phyloP scores from a whole-genome alignment of 1,140 invertebrate species.

The Caerostris extrusa region DNA sequence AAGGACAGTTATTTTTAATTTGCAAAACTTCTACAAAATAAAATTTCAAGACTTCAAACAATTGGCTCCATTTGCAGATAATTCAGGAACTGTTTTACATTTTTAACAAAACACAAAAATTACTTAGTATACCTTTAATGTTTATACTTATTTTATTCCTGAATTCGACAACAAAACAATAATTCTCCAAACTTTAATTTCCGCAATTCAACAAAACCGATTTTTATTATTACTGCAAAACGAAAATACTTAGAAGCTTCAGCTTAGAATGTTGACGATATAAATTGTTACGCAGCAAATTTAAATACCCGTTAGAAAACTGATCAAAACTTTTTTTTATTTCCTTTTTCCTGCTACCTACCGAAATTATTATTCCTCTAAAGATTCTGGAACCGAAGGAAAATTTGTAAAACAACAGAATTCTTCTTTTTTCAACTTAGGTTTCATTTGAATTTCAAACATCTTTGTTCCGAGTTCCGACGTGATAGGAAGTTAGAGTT shows the following conservation, averaged over 20 bases:
- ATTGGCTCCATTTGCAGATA: not conserved
- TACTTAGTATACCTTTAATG: no score
- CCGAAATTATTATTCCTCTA: conserved; percentile 50
- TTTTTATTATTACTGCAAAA: not conserved
- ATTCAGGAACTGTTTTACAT: not conserved
- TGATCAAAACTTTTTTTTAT: no score
- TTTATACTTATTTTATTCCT: no score
- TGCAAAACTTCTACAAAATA: no score
- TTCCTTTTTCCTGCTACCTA: not conserved
- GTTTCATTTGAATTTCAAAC: conserved; percentile 63
- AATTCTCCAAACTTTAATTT: not conserved
- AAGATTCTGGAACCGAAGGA: conserved; percentile 21
- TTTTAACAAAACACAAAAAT: not conserved
- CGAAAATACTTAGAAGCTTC: no score
- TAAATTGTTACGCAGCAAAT: not conserved
- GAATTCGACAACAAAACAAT: not conserved
- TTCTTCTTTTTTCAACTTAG: conserved; percentile 45
- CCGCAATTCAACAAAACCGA: not conserved
- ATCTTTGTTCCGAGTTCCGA: not conserved
- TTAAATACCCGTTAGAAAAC: not conserved
- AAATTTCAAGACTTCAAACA: no score
- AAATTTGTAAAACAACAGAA: conserved; percentile 55
- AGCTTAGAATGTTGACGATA: not conserved
- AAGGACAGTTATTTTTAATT: no score
- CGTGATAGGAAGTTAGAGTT: conserved; percentile 27